Evolutionary conservation across 1,140 invertebrate genomes (phyloP), one percentile per base, ranked within the genome.

Genomic region (Drosophila chauvacae): DNA sequence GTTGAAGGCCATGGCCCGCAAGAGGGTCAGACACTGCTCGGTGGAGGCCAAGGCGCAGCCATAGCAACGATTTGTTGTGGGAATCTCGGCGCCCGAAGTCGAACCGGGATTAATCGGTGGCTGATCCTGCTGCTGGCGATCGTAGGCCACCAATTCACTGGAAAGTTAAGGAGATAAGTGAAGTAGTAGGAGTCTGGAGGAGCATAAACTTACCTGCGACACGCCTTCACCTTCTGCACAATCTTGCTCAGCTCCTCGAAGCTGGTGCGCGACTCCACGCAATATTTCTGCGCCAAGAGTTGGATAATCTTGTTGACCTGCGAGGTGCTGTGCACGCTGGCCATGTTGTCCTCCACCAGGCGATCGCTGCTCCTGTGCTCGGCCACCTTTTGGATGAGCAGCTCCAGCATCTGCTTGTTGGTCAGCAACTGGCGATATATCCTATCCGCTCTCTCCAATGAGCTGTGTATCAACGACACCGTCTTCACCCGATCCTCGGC

Each of bases 191-290:
- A n/a, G 39, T 42, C 9, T 13, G 10, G 0, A 4, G 26, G 13
- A 23, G 23, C 23, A 23, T 23, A 23, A 35, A 50, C 79, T 61
- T 37, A 92, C 91, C 91, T 94, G 91, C 97, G 95, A 90, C 97
- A 98, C 0, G 97, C 97, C 60, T 98, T 93, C 7, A 98, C 97
- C 91, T 96, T 96, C 94, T 99, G 96, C 61, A 99, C 98, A 56
- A 98, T 97, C 93, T 99, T 98, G 91, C 97, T 98, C 0, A 99
- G 94, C 90, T 99, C 98, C 92, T 99, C 98, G 93, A 99, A 99
- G 4, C 97, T 96, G 14, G 96, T 96, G 91, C 98, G 98, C 92
- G 98, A 99, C 79, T 99, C 98, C 16, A 96, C 96, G 91, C 98
- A 98, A 93, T 99, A 99, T 87, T 97, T 97, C 90, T 98, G 97